Base-by-base conservation (phyloP, 2,797 vertebrate genomes). In the Loris lydekkerianus region DNA sequence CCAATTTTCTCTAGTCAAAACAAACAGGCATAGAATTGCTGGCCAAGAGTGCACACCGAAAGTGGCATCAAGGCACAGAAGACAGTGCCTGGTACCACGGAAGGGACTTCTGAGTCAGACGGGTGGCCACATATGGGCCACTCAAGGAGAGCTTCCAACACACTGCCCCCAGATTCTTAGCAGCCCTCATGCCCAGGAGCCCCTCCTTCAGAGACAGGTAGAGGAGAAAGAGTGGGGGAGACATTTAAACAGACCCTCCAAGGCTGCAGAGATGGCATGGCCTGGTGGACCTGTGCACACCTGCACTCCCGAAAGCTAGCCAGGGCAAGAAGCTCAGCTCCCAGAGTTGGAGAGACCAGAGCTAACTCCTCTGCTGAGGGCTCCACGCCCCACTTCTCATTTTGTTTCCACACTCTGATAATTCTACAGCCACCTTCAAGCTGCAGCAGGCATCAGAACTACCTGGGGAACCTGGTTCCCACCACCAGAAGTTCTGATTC, bases 11-110 rank as follows among this genome's bases (percentile, higher is more conserved):
- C 76, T 3, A 70, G 40, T 27, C 6, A 6, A 85, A 87, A 56
- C 40, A 81, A 80, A 56, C 49, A 1, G 7, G 40, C 29, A 7
- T 0, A 9, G 6, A 3, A 0, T 2, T 5, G 1, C 18, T 34
- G 27, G 21, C 23, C 29, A n/a, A 56, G 34, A 17, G 21, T 3
- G 0, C 9, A 3, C n/a, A 21, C 7, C 43, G 72, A 53, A 73
- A 34, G 31, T 27, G 5, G 0, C 18, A 5, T 15, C 5, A 7
- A 40, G 46, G 27, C 25, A 69, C 11, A 0, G 40, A n/a, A 70
- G 40, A 69, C 4, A 53, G 49, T 0, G 0, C 3, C 46, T 40
- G 25, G 21, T 2, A 0, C 7, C 67, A n/a, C 7, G 21, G 34
- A 73, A 43, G 70, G 43, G 7, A 23, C 8, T 13, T 40, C 11